Evolutionary conservation across 2,888 invertebrate genomes (phyloP).

Genomic region (Rhagonycha lutea): DNA sequence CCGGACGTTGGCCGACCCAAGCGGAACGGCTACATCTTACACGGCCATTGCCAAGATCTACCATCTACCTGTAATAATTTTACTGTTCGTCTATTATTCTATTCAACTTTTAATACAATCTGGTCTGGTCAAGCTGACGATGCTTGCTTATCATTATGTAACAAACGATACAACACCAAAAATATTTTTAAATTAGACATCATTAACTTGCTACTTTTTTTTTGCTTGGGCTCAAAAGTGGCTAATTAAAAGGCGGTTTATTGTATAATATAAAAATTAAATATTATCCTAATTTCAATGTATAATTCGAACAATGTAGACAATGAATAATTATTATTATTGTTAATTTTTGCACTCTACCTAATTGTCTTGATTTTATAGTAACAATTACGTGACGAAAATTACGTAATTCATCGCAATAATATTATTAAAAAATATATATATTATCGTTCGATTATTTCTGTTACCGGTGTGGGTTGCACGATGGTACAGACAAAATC

Average conservation of each 20-base stretch:
- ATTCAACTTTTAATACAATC: background rate
- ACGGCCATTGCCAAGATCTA: constrained; percentile 34
- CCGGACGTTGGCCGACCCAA: constrained; percentile 47
- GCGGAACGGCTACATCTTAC: constrained; percentile 44
- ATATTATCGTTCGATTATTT: background rate
- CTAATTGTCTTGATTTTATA: background rate
- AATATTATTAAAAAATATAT: background rate
- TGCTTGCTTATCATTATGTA: background rate
- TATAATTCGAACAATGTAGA: background rate
- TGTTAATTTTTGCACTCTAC: background rate
- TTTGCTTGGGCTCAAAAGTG: background rate
- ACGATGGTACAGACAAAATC: background rate
- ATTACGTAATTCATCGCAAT: background rate
- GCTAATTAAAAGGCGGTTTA: background rate
- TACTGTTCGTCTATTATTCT: constrained; percentile 17
- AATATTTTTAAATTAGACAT: background rate
- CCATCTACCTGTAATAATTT: constrained; percentile 21
- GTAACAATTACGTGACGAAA: background rate
- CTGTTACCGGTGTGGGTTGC: background rate
- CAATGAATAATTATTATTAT: background rate
- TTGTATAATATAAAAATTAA: background rate
- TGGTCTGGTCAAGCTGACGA: background rate
- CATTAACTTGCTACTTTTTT: background rate
- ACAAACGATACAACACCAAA: background rate
- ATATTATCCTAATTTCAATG: background rate